Conservation (phyloP, 2,888 invertebrate genomes). For the Hesperia comma region DNA sequence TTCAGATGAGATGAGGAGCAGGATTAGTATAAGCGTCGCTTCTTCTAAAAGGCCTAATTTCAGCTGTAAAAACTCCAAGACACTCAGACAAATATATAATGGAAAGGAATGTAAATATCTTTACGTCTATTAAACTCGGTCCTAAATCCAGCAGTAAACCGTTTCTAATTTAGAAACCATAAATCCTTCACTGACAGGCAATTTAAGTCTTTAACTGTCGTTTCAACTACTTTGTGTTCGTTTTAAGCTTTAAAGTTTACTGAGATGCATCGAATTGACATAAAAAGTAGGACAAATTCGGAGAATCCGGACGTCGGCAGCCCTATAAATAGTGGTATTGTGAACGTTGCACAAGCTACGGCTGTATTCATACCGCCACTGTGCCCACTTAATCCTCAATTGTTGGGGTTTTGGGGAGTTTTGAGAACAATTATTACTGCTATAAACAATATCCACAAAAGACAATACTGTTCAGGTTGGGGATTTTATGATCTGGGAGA, state of each 20-base stretch:
- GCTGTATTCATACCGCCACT: slow-evolving; percentile 19
- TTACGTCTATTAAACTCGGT: neutral
- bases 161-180: neutral
- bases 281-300: slow-evolving; percentile 6
- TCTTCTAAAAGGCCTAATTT: too few relatives aligned
- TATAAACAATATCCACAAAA: slow-evolving; percentile 3
- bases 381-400: slow-evolving; percentile 30
- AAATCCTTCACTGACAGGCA: neutral
- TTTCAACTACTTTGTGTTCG: neutral
- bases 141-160: neutral
- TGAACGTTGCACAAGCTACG: slow-evolving; percentile 22
- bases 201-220: neutral
- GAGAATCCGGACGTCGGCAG: slow-evolving; percentile 21
- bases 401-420: slow-evolving; percentile 24
- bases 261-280: slow-evolving; percentile 2
- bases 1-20: too few relatives aligned
- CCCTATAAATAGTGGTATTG: slow-evolving; percentile 33
- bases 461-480: neutral
- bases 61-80: too few relatives aligned
- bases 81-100: too few relatives aligned
- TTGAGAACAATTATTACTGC: slow-evolving; percentile 23
- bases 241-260: neutral
- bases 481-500: neutral
- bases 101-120: too few relatives aligned
- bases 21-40: too few relatives aligned